These are phyloP conservation scores for Henicopernis longicauda DNA, from an alignment of 2,113 vertebrate genomes.

Conservation along the genomic window DNA sequence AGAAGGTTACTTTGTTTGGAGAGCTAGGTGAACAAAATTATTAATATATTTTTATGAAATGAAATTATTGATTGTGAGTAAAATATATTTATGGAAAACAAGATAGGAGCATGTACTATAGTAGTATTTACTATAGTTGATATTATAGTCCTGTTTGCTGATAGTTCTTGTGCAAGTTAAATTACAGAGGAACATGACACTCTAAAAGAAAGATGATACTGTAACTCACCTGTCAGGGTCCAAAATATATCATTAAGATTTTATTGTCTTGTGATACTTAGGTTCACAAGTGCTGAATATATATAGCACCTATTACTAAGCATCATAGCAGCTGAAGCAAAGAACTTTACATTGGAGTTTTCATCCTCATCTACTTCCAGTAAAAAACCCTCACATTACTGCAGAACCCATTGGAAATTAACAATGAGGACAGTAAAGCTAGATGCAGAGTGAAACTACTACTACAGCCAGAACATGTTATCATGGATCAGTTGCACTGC, in stretches of 20 bases:
- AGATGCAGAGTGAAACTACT: neutral
- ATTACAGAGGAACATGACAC: neutral
- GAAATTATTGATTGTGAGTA: neutral
- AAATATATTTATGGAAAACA: neutral
- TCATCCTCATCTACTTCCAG: neutral
- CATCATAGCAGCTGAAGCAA: neutral
- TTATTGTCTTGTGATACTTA: neutral
- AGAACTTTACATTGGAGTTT: neutral
- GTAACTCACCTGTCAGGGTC: neutral
- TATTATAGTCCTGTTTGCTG: neutral
- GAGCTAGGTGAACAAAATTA: neutral
- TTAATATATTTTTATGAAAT: neutral
- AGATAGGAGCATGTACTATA: neutral
- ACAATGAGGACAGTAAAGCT: neutral
- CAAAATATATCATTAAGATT: neutral
- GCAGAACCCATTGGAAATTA: neutral
- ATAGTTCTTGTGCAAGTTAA: neutral
- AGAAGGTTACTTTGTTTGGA: neutral
- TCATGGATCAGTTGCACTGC: neutral
- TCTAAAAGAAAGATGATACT: neutral
- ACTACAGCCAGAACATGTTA: neutral
- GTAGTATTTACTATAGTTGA: neutral
- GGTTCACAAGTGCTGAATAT: neutral
- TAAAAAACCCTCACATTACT: neutral
- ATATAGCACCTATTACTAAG: neutral